A percentile compares a stretch with the other conserved stretches of the same genome.
Conservation (phyloP, 1,140 invertebrate genomes). For the Lepidotrigona ventralis region DNA sequence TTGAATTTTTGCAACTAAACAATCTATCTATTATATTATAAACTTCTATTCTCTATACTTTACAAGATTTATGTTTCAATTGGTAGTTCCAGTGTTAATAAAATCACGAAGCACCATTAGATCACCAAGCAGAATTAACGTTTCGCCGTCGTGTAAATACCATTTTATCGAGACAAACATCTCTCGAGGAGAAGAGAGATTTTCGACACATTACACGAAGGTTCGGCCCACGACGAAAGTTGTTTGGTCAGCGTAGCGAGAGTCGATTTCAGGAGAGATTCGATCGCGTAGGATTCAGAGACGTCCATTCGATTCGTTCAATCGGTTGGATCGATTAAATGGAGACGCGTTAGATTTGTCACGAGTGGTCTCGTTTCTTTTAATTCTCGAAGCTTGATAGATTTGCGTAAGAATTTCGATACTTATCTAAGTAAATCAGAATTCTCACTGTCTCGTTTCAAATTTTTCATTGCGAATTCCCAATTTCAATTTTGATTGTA, state of each 20-base stretch:
- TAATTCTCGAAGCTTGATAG: not conserved
- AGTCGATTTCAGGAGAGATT: slow-evolving; percentile 8
- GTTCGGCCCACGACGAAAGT: slow-evolving; percentile 36
- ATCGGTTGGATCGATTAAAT: not conserved
- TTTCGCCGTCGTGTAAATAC: not conserved
- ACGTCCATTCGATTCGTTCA: slow-evolving; percentile 11
- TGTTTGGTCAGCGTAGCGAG: slow-evolving; percentile 7
- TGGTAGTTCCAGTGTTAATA: not conserved
- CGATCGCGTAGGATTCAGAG: slow-evolving; percentile 39
- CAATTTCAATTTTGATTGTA: too few relatives aligned
- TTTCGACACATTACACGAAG: not conserved
- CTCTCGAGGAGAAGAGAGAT: not conserved
- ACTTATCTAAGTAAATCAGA: too few relatives aligned
- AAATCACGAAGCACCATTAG: not conserved
- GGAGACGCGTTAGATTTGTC: not conserved
- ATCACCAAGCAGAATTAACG: not conserved
- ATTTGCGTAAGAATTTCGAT: too few relatives aligned
- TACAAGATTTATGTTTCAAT: too few relatives aligned
- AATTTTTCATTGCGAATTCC: too few relatives aligned
- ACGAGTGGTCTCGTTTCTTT: not conserved
- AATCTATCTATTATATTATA: too few relatives aligned
- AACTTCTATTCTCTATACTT: too few relatives aligned
- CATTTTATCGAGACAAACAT: not conserved
- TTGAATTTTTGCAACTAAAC: too few relatives aligned
- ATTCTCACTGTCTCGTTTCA: too few relatives aligned